Base-by-base conservation (phyloP, 2,888 invertebrate species). In the Agrochola lota region DNA sequence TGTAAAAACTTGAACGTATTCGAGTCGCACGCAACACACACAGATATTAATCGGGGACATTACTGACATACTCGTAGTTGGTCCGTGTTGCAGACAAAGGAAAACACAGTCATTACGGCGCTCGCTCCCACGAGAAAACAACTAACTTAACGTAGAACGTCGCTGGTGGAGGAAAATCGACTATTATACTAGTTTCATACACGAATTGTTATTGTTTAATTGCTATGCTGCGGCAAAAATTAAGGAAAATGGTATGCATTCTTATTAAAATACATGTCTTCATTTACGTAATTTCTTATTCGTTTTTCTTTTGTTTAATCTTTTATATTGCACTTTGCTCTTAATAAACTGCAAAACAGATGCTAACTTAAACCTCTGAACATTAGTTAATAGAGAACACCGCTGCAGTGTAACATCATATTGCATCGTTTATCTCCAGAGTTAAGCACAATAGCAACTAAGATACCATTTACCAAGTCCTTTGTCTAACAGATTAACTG, bases 21-120 rank as follows among this genome's bases (percentile, higher is more conserved):
- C 73, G 89, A 88, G 80, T 87, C 78, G 73, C 78, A 88, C 88
- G 86, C 86, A 89, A 88, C 84, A 84, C 80, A 89, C 30, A 80
- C 85, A 86, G 87, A 92, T 92, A 92, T 92, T 92, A 93, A 93
- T 93, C 89, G 90, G 81, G 85, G 77, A 87, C 91, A 91, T 92
- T 91, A 93, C 85, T 81, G 77, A 83, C 83, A 84, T 89, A 83
- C 86, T 88, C 84, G 79, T 83, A 82, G 78, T 75, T 72, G 87
- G 78, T 77, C 85, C 80, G 69, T 76, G 85, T 57, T 80, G 81
- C 83, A 90, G 86, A 92, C 91, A 93, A 92, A 93, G 90, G 90
- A 90, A 91, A 93, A 92, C 90, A 91, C 85, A 89, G 91, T 89
- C 91, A 92, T 94, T 94, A 93, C 88, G 89, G 78, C 67, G 78